Evolutionary conservation across 2,888 invertebrate genomes (phyloP), one percentile per base, ranked within the genome.

Genomic region (Drosophila parthenogenetica): DNA sequence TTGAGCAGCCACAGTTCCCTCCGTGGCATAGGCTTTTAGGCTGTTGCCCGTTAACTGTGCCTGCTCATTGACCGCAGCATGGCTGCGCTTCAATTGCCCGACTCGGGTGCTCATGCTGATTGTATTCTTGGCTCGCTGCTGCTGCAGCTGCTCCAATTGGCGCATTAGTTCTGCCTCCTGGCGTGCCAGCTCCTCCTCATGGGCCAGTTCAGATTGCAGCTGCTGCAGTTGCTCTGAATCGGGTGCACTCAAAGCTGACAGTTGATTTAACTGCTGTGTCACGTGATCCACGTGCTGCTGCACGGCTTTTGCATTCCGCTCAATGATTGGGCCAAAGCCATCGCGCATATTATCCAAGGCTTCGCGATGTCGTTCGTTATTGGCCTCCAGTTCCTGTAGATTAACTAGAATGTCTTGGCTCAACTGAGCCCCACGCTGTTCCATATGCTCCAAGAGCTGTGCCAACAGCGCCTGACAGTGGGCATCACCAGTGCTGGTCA

Each of bases 121-220:
- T 0, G 74, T 72, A 1, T 89, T 90, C 0, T 89, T 87, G 37
- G 91, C 90, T 0, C 90, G 81, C 10, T 81, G 80, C 3, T 91
- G 80, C n/a, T 93, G 88, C 3, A 93, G 77, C 58, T 92, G 90
- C 50, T 93, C 92, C 62, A 93, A 77, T 7, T 90, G 91, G 0
- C 78, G 87, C 54, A 93, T 50, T 16, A 81, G 46, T 3, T 66
- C 32, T 19, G 73, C 79, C 37, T 90, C 89, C 45, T 89, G 86
- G 8, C 69, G 63, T 2, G 88, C 79, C 22, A 90, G 7, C 1
- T 77, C 63, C 16, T 68, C 77, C 61, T 87, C 90, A 54, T 72
- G 77, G 19, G 59, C 80, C 25, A 77, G 69, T 42, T 79, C 84
- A 3, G 58, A 67, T 40, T 77, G 74, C 49, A 79, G 61, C 71